A percentile compares a stretch with the other conserved stretches of the same genome.
These are phyloP conservation scores for Griposia aprilina DNA, from an alignment of 2,888 invertebrate genomes.

Conservation along the genomic window DNA sequence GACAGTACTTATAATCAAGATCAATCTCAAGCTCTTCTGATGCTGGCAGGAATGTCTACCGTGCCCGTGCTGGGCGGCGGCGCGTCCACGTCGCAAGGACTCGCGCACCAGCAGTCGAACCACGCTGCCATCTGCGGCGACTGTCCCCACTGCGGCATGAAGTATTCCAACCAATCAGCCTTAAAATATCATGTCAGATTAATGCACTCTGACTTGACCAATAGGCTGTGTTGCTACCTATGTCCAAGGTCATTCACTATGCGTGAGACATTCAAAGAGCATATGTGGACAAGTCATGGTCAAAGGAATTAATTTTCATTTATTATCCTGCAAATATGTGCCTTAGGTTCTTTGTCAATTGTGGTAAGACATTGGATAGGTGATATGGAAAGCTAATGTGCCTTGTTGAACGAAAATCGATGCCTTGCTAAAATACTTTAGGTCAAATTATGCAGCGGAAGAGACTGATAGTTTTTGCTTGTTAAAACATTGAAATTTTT, in stretches of 20 bases:
- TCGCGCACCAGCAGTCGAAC: conserved; percentile 85
- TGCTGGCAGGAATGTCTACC: conserved; percentile 85
- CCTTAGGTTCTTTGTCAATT: conserved; percentile 79
- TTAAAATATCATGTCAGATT: conserved; percentile 93
- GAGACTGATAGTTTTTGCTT: conserved; percentile 70
- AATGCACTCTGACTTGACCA: conserved; percentile 93
- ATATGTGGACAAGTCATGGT: conserved; percentile 93
- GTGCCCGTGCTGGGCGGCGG: conserved; percentile 78
- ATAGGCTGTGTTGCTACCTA: conserved; percentile 92
- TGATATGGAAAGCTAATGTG: conserved; percentile 60
- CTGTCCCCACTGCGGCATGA: conserved; percentile 93
- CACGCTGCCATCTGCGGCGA: conserved; percentile 91
- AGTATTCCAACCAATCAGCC: conserved; percentile 93
- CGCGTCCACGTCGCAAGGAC: conserved; percentile 85
- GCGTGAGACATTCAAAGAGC: conserved; percentile 92
- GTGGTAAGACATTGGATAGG: conserved; percentile 55
- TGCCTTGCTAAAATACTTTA: conserved; percentile 56
- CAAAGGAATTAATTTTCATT: conserved; percentile 89
- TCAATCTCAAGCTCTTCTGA: conserved; percentile 83
- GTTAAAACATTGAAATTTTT: conserved; percentile 47
- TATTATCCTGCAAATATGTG: conserved; percentile 73
- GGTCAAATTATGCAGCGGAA: conserved; percentile 55
- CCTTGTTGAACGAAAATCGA: conserved; percentile 61
- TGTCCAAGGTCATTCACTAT: conserved; percentile 93
- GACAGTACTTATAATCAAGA: conserved; percentile 82